These are phyloP conservation scores for Bombus pyrosoma DNA, from an alignment of 1,140 invertebrate genomes.

Conservation along the genomic window DNA sequence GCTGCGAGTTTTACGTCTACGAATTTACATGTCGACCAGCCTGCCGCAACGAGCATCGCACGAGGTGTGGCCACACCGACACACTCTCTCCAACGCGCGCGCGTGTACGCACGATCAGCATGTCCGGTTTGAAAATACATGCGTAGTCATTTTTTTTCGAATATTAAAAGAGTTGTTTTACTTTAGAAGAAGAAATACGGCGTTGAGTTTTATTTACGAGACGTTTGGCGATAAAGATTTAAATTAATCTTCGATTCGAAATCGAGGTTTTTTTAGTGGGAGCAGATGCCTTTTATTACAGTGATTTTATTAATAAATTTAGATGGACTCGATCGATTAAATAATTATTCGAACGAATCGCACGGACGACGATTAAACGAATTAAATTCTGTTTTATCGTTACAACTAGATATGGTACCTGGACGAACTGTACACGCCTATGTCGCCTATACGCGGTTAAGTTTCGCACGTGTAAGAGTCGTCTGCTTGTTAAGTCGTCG, in stretches of 20 bases:
- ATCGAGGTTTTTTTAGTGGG: background rate
- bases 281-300: background rate
- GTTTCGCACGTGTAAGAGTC: background rate
- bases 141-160: background rate
- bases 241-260: background rate
- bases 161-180: background rate
- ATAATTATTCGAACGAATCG: too few species aligned
- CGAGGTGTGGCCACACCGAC: constrained; percentile 60
- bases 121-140: too few species aligned
- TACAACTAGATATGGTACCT: background rate
- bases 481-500: background rate
- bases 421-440: background rate
- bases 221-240: background rate
- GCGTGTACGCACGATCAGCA: background rate
- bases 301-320: background rate
- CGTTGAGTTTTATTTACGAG: background rate
- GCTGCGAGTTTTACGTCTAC: constrained; percentile 53
- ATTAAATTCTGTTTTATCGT: background rate
- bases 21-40: constrained; percentile 61
- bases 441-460: background rate
- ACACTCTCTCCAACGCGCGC: background rate
- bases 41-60: constrained; percentile 47
- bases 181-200: too few species aligned
- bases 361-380: too few species aligned
- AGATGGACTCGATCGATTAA: background rate